Percentiles rank a stretch among this genome's conserved stretches.
These are phyloP conservation scores for Physocephala rufipes DNA, from an alignment of 2,888 invertebrate genomes.

Conservation along the genomic window DNA sequence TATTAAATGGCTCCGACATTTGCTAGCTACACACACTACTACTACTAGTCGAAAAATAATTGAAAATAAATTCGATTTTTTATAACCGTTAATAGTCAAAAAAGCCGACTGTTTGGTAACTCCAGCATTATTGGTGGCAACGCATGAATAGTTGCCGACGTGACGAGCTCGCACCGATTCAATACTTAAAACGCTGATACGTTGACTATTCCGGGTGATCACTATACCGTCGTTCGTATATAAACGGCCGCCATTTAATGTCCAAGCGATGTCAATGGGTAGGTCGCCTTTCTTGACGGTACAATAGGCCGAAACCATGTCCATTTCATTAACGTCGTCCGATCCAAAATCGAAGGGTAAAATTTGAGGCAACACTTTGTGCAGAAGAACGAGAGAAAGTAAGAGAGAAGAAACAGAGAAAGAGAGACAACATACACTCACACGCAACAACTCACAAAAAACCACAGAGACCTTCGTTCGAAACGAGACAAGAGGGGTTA, in stretches of 20 bases:
- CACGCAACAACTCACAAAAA: background rate
- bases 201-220: conserved; percentile 70
- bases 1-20: too few relatives aligned
- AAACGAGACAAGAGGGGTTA: too few relatives aligned
- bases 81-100: conserved; percentile 70
- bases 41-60: background rate
- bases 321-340: conserved; percentile 1
- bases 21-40: too few relatives aligned
- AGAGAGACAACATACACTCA: conserved; percentile 15
- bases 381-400: background rate
- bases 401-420: background rate
- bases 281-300: conserved; percentile 78
- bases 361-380: conserved; percentile 69
- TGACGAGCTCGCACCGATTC: conserved; percentile 72
- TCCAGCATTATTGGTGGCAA: conserved; percentile 72
- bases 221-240: conserved; percentile 69
- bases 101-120: conserved; percentile 69
- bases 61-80: too few relatives aligned
- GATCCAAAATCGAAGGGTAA: conserved; percentile 68
- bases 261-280: conserved; percentile 79
- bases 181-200: conserved; percentile 72
- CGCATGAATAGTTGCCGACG: conserved; percentile 73
- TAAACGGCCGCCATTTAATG: conserved; percentile 66
- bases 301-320: conserved; percentile 74
- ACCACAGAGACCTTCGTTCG: too few relatives aligned